These are phyloP conservation scores for Cyrtorhinus lividipennis DNA, from an alignment of 1,140 invertebrate species.

Conservation along the genomic window DNA sequence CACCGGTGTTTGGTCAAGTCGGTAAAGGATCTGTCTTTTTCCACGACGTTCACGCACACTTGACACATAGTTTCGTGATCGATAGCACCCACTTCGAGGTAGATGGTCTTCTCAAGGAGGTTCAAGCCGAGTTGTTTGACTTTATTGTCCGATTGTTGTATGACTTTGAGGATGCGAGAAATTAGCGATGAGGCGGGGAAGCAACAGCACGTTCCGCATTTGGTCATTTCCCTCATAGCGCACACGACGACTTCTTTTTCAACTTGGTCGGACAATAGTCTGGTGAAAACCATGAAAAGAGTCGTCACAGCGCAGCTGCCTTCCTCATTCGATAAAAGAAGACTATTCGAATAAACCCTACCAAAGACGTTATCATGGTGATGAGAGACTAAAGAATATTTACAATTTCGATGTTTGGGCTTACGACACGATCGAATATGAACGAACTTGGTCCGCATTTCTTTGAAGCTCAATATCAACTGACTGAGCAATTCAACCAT, in stretches of 20 bases:
- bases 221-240: slow-evolving; percentile 38
- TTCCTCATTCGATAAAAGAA: slow-evolving; percentile 24
- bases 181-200: slow-evolving; percentile 37
- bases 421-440: slow-evolving; percentile 38
- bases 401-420: slow-evolving; percentile 36
- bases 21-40: slow-evolving; percentile 13
- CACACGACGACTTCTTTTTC: slow-evolving; percentile 32
- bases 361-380: slow-evolving; percentile 45
- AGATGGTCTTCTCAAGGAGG: slow-evolving; percentile 42
- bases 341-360: slow-evolving; percentile 28
- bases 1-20: slow-evolving; percentile 20
- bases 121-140: slow-evolving; percentile 29
- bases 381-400: slow-evolving; percentile 32
- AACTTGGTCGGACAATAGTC: slow-evolving; percentile 35
- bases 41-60: slow-evolving; percentile 15
- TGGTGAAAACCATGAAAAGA: slow-evolving; percentile 38
- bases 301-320: slow-evolving; percentile 39
- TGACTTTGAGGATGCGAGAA: slow-evolving; percentile 29
- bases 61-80: slow-evolving; percentile 15
- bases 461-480: slow-evolving; percentile 40
- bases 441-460: slow-evolving; percentile 37
- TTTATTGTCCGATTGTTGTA: slow-evolving; percentile 28
- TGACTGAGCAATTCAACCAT: slow-evolving; percentile 41
- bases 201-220: slow-evolving; percentile 47
- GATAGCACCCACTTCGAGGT: slow-evolving; percentile 38